Evolutionary conservation across 2,797 vertebrate genomes (phyloP).

Genomic region (Mus caroli): DNA sequence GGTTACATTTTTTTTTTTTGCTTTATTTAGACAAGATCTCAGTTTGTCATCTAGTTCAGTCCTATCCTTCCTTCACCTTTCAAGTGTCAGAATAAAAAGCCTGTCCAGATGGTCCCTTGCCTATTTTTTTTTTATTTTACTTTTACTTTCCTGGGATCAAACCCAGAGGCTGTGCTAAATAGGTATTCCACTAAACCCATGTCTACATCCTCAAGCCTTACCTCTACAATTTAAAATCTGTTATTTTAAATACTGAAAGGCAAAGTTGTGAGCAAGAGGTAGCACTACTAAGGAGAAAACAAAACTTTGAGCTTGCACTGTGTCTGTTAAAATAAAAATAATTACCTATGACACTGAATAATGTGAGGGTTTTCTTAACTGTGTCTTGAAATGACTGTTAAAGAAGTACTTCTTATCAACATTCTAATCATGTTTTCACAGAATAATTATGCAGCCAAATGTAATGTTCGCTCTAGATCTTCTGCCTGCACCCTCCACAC

Average conservation of each 20-base stretch:
- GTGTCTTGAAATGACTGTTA: background rate
- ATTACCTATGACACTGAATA: background rate
- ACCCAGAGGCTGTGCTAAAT: background rate
- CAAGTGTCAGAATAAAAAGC: background rate
- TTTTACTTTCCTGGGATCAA: background rate
- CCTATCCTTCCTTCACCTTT: background rate
- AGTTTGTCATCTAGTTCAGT: background rate
- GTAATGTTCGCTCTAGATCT: background rate
- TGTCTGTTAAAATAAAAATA: background rate
- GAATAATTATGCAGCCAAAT: background rate
- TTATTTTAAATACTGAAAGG: background rate
- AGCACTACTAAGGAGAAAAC: background rate
- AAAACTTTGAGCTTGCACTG: background rate
- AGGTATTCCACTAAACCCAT: background rate
- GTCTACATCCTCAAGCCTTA: background rate
- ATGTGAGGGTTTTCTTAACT: background rate
- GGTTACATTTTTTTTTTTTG: background rate
- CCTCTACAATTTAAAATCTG: background rate
- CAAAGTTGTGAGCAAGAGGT: background rate
- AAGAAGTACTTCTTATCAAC: background rate
- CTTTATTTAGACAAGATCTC: background rate
- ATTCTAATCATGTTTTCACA: background rate
- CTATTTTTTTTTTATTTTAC: background rate
- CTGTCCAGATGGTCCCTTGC: background rate
- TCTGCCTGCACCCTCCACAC: background rate